Evolutionary conservation across 2,797 vertebrate genomes (phyloP).

Genomic region (Falco naumanni): DNA sequence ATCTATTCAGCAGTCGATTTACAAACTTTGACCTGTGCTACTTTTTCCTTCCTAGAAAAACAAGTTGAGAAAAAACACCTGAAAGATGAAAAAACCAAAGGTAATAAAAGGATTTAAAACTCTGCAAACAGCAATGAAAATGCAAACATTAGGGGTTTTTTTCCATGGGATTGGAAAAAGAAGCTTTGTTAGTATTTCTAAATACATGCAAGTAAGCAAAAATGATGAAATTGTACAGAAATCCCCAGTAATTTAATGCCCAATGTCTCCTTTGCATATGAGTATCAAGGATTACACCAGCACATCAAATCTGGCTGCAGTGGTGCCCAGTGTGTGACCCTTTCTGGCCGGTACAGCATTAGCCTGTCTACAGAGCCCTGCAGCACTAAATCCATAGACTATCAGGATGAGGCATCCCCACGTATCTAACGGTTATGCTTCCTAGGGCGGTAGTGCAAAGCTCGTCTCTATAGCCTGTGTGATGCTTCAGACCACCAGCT

Average conservation of each 20-base stretch:
- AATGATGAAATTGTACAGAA: not conserved
- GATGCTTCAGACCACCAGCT: not conserved
- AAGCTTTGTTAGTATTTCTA: not conserved
- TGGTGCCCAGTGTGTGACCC: not conserved
- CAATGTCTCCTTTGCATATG: not conserved
- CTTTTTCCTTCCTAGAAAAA: conserved; percentile 55
- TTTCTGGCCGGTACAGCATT: not conserved
- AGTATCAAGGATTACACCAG: not conserved
- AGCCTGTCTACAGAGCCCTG: not conserved
- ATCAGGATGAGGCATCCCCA: too few species aligned
- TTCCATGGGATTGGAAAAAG: not conserved
- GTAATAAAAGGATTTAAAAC: conserved; percentile 29
- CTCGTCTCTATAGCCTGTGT: not conserved
- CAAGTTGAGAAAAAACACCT: conserved; percentile 16
- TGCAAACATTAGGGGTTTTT: not conserved
- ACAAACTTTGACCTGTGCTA: not conserved
- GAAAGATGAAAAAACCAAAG: conserved; percentile 64
- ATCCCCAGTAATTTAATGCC: not conserved
- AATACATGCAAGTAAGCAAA: not conserved
- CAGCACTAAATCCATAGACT: rapidly evolving
- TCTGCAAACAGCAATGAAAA: not conserved
- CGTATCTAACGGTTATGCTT: not conserved
- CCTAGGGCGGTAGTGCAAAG: not conserved
- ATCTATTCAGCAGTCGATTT: not conserved
- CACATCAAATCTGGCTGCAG: not conserved